These are phyloP conservation scores for Pygoscelis antarcticus DNA, from an alignment of 2,113 vertebrate genomes.

Conservation along the genomic window DNA sequence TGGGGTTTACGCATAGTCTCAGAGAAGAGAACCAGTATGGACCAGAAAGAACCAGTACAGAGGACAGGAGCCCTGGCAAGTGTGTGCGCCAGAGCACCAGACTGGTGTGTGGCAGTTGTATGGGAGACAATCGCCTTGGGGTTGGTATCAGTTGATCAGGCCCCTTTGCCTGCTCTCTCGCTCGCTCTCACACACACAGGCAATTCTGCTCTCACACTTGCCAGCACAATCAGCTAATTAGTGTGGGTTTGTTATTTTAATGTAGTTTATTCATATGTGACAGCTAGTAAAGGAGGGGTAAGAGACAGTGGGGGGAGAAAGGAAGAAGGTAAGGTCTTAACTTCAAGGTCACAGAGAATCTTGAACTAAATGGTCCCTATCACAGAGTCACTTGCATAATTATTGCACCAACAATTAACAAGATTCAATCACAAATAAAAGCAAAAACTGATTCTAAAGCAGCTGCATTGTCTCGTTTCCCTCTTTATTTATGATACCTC, in stretches of 20 bases:
- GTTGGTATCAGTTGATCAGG: constrained; percentile 6
- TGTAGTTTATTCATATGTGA: constrained; percentile 68
- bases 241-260: constrained; percentile 70
- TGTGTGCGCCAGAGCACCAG: background rate
- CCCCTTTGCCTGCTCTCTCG: background rate
- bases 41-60: background rate
- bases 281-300: constrained; percentile 51
- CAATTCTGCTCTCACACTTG: constrained; percentile 62
- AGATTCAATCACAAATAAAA: constrained; percentile 27
- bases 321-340: constrained; percentile 47
- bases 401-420: constrained; percentile 36
- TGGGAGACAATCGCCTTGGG: background rate
- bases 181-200: background rate
- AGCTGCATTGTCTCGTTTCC: background rate
- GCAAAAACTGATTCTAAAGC: background rate
- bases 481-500: background rate
- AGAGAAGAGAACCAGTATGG: background rate
- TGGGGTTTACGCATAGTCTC: background rate
- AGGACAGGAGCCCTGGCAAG: background rate
- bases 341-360: constrained; percentile 49
- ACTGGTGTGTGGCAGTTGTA: background rate
- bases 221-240: constrained; percentile 71
- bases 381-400: constrained; percentile 35
- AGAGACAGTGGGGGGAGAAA: constrained; percentile 25
- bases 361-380: constrained; percentile 51